Percentiles rank a stretch among this genome's conserved stretches.
Conservation (phyloP, 2,797 vertebrate species). For the Cyprinodon diabolis region DNA sequence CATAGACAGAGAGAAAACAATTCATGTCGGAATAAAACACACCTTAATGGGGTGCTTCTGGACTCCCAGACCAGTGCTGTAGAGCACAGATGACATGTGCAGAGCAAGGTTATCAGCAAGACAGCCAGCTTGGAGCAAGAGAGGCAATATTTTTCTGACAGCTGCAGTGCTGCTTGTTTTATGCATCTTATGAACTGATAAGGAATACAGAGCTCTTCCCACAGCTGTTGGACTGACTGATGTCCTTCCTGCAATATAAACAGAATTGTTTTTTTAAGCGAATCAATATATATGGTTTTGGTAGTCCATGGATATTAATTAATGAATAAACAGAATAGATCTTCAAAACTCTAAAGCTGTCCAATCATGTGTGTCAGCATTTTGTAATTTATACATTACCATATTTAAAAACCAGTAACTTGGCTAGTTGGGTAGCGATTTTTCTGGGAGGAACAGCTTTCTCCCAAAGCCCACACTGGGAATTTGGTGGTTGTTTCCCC, state of each 20-base stretch:
- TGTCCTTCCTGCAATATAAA: conserved; percentile 49
- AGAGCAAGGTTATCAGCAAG: conserved; percentile 78
- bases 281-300: neutral
- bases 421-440: conserved; percentile 54
- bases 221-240: conserved; percentile 51
- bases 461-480: conserved; percentile 69
- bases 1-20: neutral
- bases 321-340: neutral
- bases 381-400: conserved; percentile 53
- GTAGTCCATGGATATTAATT: neutral
- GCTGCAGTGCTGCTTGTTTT: conserved; percentile 28
- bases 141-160: conserved; percentile 67
- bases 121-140: conserved; percentile 82
- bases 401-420: conserved; percentile 63
- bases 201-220: conserved; percentile 72
- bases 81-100: conserved; percentile 76
- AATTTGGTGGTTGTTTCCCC: conserved; percentile 2
- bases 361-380: neutral
- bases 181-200: conserved; percentile 66
- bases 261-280: neutral
- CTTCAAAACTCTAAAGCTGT: neutral
- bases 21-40: conserved; percentile 18
- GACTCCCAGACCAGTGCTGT: conserved; percentile 76
- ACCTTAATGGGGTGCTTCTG: conserved; percentile 74
- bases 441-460: conserved; percentile 46